phyloP scores from a whole-genome alignment of 2,888 invertebrate genomes.

The Conus canariensis region DNA sequence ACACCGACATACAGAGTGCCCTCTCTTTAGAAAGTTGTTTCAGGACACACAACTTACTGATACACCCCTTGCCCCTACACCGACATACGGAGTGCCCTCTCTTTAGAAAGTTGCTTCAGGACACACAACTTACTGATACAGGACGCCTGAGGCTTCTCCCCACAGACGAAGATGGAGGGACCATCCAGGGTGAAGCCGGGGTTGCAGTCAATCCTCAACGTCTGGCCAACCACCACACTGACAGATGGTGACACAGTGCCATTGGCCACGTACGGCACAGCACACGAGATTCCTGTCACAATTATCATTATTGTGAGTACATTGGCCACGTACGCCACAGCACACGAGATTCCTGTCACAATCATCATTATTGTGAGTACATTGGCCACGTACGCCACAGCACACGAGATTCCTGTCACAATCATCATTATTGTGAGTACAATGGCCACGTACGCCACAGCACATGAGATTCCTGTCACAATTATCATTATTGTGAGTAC shows the following conservation, averaged over 20 bases:
- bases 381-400: conserved; percentile 37
- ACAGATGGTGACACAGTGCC: conserved; percentile 35
- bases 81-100: no score
- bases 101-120: no score
- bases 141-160: conserved; percentile 53
- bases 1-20: background rate
- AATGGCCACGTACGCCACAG: conserved; percentile 36
- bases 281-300: conserved; percentile 38
- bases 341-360: conserved; percentile 38
- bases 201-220: conserved; percentile 58
- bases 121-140: background rate
- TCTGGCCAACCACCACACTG: conserved; percentile 51
- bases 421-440: background rate
- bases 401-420: conserved; percentile 38
- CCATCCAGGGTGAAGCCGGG: conserved; percentile 58
- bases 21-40: background rate
- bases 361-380: background rate
- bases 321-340: conserved; percentile 36
- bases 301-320: background rate
- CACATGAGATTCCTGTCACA: conserved; percentile 38
- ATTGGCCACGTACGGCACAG: conserved; percentile 38
- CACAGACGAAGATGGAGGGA: conserved; percentile 57
- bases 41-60: no score
- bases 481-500: no score
- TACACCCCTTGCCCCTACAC: no score